Conservation (phyloP, 2,888 invertebrate genomes). For the Caenorhabditis sinica region DNA sequence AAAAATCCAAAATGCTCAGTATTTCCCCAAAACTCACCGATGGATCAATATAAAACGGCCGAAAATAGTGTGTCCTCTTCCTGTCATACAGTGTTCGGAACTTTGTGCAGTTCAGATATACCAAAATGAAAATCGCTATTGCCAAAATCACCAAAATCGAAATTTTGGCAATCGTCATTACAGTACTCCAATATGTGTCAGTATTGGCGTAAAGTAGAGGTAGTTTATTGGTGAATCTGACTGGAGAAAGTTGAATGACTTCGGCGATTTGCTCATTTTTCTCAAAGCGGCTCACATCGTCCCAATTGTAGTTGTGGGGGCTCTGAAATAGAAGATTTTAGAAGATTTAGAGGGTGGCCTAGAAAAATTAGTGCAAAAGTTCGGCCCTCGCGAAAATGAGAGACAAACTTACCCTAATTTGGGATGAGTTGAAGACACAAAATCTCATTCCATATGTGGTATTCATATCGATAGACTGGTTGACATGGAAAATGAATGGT, state of each 20-base stretch:
- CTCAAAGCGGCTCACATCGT: constrained; percentile 60
- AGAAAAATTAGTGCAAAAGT: background rate
- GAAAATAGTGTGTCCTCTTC: constrained; percentile 75
- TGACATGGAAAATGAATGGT: constrained; percentile 76
- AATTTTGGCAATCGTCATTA: constrained; percentile 71
- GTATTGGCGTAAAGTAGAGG: constrained; percentile 18
- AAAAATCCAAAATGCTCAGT: too few relatives aligned
- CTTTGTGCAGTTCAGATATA: constrained; percentile 77
- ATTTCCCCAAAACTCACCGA: too few relatives aligned
- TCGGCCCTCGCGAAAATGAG: background rate
- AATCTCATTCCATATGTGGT: constrained; percentile 74
- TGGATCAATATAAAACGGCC: constrained; percentile 75
- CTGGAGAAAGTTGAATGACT: constrained; percentile 67
- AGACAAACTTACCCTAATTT: constrained; percentile 51
- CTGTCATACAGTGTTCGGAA: constrained; percentile 74
- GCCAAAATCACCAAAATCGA: constrained; percentile 69
- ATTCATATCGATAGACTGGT: constrained; percentile 70
- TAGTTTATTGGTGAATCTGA: constrained; percentile 68
- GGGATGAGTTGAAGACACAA: constrained; percentile 73
- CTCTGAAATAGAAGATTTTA: constrained; percentile 45
- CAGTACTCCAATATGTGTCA: constrained; percentile 66
- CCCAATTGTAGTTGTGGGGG: constrained; percentile 69
- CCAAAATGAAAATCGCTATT: constrained; percentile 72
- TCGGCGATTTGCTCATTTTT: constrained; percentile 56
- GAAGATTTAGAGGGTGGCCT: background rate